Base-by-base conservation (phyloP, 2,113 vertebrate genomes). In the Gallinago undulata region DNA sequence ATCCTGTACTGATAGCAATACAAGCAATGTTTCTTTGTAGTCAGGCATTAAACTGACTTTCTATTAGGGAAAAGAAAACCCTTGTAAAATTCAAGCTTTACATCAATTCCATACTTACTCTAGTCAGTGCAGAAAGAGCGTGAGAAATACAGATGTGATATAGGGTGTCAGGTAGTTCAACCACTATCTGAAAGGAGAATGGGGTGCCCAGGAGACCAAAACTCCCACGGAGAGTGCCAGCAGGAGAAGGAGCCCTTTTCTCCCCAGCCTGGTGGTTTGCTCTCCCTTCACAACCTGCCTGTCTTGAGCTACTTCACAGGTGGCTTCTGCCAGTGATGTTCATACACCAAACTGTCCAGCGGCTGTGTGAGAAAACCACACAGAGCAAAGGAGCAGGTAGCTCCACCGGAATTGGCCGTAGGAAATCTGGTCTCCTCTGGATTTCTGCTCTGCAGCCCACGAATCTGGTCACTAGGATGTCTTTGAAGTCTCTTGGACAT, bases 361-460 rank as follows among this genome's bases (percentile, higher is more conserved):
- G 89, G 72, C 76, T 48, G 24, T 16, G 45, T 14, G 9, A 72
- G n/a, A 48, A 66, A 25, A n/a, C 25, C 53, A 22, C 0, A 11
- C 24, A 13, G 59, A 35, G 67, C 1, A 1, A 39, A 87, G 47
- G 53, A 39, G 35, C 24, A 2, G 4, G 35, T 11, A 64, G 13
- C 57, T 88, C 53, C 43, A 6, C 14, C 3, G 31, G 75, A 57
- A 50, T 21, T 3, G 0, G 12, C 3, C 1, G 24, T 15, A 43
- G 68, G 70, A 83, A 64, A 39, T 67, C 53, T 86, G 48, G 4
- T 7, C 62, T 78, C 30, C 39, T 21, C 33, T 84, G 64, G 68
- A 33, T 69, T 77, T 35, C 53, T 72, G 75, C 48, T 63, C 45
- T 76, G 90, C 70, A 72, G 56, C 79, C 76, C 53, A 33, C 68